phyloP scores from a whole-genome alignment of 2,888 invertebrate species.

The Tuberolachnus salignus region DNA sequence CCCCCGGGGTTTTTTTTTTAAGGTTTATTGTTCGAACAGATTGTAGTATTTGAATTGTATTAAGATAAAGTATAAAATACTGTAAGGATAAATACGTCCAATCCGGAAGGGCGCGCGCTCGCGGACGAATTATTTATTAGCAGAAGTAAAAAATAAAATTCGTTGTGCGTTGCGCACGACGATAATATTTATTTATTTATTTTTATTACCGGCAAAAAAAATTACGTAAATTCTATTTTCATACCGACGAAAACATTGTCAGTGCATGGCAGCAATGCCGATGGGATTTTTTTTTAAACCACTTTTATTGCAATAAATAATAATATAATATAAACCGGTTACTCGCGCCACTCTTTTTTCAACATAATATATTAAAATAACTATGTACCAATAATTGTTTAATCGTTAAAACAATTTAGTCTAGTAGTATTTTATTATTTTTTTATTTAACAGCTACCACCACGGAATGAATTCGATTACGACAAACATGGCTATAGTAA shows the following conservation, averaged over 20 bases:
- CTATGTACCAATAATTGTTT: constrained; percentile 21
- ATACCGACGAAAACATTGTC: constrained; percentile 28
- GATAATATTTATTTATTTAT: constrained; percentile 14
- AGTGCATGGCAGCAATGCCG: constrained; percentile 11
- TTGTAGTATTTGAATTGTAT: no score
- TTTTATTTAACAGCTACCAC: neutral
- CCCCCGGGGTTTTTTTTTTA: no score
- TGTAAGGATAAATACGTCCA: no score
- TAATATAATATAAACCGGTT: constrained; percentile 48
- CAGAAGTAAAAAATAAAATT: neutral
- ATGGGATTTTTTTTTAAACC: constrained; percentile 37
- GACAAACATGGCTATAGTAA: neutral
- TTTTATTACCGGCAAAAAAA: neutral
- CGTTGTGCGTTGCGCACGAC: neutral
- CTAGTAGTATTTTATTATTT: neutral
- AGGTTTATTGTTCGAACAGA: no score
- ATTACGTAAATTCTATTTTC: constrained; percentile 44
- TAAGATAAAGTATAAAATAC: no score
- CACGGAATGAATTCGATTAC: constrained; percentile 1
- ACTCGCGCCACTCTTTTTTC: constrained; percentile 24
- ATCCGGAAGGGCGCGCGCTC: no score
- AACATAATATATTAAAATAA: neutral
- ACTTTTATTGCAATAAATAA: constrained; percentile 21
- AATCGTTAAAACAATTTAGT: constrained; percentile 20
- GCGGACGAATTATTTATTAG: constrained; percentile 5